These are phyloP conservation scores for Hydrozoanthus tunicans DNA, from an alignment of 64 coral and sea anemone genomes.

Conservation along the genomic window DNA sequence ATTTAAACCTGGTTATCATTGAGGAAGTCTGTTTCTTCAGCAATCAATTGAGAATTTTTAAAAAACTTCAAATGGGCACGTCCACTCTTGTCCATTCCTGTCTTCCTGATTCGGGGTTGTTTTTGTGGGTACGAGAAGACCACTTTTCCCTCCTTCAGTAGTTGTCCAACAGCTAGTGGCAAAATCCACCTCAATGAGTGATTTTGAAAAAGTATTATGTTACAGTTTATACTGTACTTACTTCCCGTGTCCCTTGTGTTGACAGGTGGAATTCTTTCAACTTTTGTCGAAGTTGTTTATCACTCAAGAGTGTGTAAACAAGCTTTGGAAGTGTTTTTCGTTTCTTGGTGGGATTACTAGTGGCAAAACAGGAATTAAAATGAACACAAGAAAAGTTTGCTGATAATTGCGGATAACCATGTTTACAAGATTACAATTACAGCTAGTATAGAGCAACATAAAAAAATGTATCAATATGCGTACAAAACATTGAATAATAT, in stretches of 20 bases:
- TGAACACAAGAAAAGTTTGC: background rate
- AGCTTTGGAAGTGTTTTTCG: slow-evolving; percentile 85
- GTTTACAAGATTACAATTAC: background rate
- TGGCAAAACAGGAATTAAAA: background rate
- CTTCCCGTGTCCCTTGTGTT: slow-evolving; percentile 79
- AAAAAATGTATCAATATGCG: background rate
- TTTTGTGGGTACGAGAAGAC: too few relatives aligned
- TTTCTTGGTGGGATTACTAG: slow-evolving; percentile 36
- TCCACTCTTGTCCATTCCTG: too few relatives aligned
- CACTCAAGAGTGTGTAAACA: slow-evolving; percentile 81
- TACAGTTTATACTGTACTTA: background rate
- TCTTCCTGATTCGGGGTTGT: too few relatives aligned
- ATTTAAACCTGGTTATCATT: too few relatives aligned
- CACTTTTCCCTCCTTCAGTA: too few relatives aligned
- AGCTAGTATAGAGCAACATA: background rate
- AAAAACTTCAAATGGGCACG: too few relatives aligned
- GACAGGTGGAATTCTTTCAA: slow-evolving; percentile 84
- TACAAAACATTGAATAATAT: background rate
- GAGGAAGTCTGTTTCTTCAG: too few relatives aligned
- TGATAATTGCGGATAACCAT: background rate
- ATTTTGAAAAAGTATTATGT: too few relatives aligned
- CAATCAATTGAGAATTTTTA: too few relatives aligned
- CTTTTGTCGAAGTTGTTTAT: slow-evolving; percentile 84
- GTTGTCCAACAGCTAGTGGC: too few relatives aligned
- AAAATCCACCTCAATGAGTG: too few relatives aligned